Evolutionary conservation across 2,797 vertebrate genomes (phyloP), one percentile per base, ranked within the genome.

Genomic region (Leptatherina wallacei): DNA sequence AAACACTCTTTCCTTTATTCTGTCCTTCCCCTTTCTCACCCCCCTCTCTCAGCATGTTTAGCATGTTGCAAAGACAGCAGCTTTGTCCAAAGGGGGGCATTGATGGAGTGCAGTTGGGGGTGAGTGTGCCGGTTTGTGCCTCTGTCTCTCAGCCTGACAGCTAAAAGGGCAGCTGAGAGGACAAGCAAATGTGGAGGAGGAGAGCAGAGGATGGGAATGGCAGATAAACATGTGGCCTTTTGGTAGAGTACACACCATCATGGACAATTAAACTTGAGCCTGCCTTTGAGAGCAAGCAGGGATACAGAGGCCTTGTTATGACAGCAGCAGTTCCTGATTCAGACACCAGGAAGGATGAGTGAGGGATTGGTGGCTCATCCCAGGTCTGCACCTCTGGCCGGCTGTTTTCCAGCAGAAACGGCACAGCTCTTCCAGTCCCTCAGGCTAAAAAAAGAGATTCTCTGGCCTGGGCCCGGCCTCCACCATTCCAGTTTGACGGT

Each of bases 51-150:
- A 84, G 81, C 83, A 61, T 73, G 85, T 83, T 59, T 86, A 87
- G 89, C 85, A 83, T 90, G 86, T 76, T 91, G 89, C 88, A 92
- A 59, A 86, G 87, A 51, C 87, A 83, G 89, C 87, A 91, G 89
- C 86, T 83, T 91, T 89, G 88, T 88, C 78, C 80, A 77, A 80
- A 69, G 77, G 75, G 76, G 77, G 78, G 52, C 73, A 85, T 72
- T 77, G 87, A 87, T 91, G 85, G 85, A 87, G 75, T 71, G 40
- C 68, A 52, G 65, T 13, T 64, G 65, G 71, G 67, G 72, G 75
- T 60, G 78, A 66, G 63, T 49, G 68, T 75, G 83, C 75, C 63
- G 72, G 73, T 75, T 60, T 73, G 56, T 73, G 60, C 67, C 59
- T 80, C 59, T 71, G 47, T 58, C 61, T 76, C 58, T 77, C 75